Evolutionary conservation across 2,113 vertebrate genomes (phyloP).

Genomic region (Rhinolophus sinicus): DNA sequence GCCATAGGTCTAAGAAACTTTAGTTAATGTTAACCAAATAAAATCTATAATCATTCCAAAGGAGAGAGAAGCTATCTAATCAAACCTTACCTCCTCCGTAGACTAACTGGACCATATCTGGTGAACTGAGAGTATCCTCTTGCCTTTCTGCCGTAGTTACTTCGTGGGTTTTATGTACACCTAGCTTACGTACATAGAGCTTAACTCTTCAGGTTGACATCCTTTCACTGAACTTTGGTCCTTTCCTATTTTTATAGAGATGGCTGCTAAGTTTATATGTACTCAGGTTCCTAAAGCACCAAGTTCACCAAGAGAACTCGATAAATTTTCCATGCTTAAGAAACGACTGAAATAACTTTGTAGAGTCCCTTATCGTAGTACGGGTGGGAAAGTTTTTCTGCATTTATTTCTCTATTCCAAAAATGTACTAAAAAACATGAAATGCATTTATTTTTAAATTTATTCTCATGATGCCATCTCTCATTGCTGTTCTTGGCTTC

Average conservation of each 20-base stretch:
- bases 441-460: slow-evolving; percentile 80
- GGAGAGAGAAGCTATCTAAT: background rate
- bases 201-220: slow-evolving; percentile 43
- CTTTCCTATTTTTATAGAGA: slow-evolving; percentile 56
- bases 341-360: slow-evolving; percentile 74
- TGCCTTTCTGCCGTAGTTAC: background rate
- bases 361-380: slow-evolving; percentile 49
- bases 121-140: background rate
- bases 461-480: slow-evolving; percentile 75
- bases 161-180: background rate
- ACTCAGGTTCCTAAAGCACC: slow-evolving; percentile 24
- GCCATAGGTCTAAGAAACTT: background rate
- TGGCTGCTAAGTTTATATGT: slow-evolving; percentile 37
- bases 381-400: slow-evolving; percentile 75
- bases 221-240: slow-evolving; percentile 19
- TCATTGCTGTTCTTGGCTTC: slow-evolving; percentile 75
- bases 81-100: background rate
- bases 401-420: slow-evolving; percentile 75
- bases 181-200: background rate
- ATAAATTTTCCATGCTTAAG: slow-evolving; percentile 68
- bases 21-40: background rate
- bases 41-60: background rate
- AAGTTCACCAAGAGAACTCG: slow-evolving; percentile 44
- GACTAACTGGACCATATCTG: background rate
- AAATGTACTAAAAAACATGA: slow-evolving; percentile 73